Conservation (phyloP, 2,797 vertebrate species). For the Euthynnus affinis region DNA sequence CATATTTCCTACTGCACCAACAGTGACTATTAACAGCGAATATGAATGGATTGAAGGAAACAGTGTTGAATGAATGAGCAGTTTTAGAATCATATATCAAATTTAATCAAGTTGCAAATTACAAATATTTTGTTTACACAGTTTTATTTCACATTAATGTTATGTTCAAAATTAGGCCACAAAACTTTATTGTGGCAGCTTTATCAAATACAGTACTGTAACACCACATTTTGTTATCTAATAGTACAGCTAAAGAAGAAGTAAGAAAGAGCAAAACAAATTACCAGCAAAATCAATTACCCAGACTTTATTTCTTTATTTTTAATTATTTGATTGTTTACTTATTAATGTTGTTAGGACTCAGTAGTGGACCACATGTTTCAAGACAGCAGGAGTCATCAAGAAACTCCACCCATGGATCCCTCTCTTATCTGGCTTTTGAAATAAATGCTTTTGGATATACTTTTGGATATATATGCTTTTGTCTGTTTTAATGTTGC, state of each 20-base stretch:
- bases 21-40: no score
- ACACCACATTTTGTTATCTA: slow-evolving; percentile 18
- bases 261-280: slow-evolving; percentile 48
- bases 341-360: no score
- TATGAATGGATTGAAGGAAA: background rate
- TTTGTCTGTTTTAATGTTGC: no score
- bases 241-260: slow-evolving; percentile 19
- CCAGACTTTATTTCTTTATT: slow-evolving; percentile 24
- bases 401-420: no score
- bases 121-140: background rate
- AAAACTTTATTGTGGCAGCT: slow-evolving; percentile 2
- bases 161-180: slow-evolving; percentile 21
- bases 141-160: background rate
- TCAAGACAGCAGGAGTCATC: no score
- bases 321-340: slow-evolving; percentile 38
- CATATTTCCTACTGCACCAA: no score
- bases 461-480: no score
- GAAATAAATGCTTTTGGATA: no score
- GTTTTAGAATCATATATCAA: background rate
- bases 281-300: slow-evolving; percentile 54
- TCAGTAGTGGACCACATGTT: no score
- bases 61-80: background rate
- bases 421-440: no score
- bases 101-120: background rate
- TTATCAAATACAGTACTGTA: slow-evolving; percentile 10